Base-by-base conservation (phyloP, 2,797 vertebrate species). In the Nannoperca obscura region DNA sequence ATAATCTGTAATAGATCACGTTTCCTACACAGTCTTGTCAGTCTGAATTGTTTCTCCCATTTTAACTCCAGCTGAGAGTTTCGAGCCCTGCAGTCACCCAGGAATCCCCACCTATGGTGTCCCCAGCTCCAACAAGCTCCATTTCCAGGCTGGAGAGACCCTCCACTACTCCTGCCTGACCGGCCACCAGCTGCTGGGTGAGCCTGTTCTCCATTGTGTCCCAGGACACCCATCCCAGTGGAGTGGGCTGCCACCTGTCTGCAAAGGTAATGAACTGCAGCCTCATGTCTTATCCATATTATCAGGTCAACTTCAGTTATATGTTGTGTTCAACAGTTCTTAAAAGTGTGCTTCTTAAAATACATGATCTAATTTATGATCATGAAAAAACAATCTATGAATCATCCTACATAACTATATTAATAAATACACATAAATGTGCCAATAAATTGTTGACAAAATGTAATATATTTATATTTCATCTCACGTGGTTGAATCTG, bases 141-240 rank as follows among this genome's bases (percentile, higher is more conserved):
- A 96, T 57, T 97, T 98, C 89, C 96, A 97, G 34, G 93, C 96
- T 0, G 97, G 97, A 65, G 91, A 97, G 75, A 95, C 92, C 1
- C 86, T 98, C 8, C 94, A 94, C 81, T 99, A 97, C 93, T 96
- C 97, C 49, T 99, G 98, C 77, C 80, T 90, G 0, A 80, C 87
- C 0, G 96, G 97, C 27, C 96, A 96, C 52, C 94, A 95, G 71
- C 94, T 98, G 50, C 94, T 96, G 88, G 98, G 98, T 0, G 97
- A 97, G 59, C 91, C 95, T 79, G 93, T 92, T 86, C 94, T 99
- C 86, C 96, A 94, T 76, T 99, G 98, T 86, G 88, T 98, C 76
- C 96, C 96, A 0, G 97, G 97, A 57, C 97, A 96, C 83, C 97
- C 97, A 1, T 98, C 97, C 0, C 96, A 95, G 64, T 99, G 98